Evolutionary conservation across 2,797 vertebrate genomes (phyloP).

Genomic region (Jordanella pulchra): DNA sequence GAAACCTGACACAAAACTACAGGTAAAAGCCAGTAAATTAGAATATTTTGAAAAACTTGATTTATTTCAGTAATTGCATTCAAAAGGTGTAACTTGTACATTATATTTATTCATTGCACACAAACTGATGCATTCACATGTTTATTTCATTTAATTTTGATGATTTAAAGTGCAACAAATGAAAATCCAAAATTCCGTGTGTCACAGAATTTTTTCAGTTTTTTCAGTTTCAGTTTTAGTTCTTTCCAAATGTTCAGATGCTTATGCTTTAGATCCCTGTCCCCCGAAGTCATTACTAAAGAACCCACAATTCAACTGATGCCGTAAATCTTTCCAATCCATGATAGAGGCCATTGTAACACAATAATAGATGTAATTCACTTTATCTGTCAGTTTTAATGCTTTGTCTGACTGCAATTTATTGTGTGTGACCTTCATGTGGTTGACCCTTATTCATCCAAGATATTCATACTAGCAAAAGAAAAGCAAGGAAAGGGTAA

Average conservation of each 20-base stretch:
- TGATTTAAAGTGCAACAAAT: too few relatives aligned
- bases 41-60: neutral
- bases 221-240: neutral
- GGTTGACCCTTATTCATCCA: neutral
- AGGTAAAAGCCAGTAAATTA: too few relatives aligned
- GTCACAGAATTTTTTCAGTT: too few relatives aligned
- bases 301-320: neutral
- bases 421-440: constrained; percentile 7
- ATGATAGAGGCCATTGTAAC: constrained; percentile 8
- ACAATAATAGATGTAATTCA: constrained; percentile 12
- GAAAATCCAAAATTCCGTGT: too few relatives aligned
- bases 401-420: neutral
- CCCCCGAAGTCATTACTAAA: neutral
- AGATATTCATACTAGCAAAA: neutral
- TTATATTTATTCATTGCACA: too few relatives aligned
- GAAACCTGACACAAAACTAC: too few relatives aligned
- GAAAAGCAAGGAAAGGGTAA: neutral
- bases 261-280: neutral
- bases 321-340: neutral
- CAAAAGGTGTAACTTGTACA: too few relatives aligned
- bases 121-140: too few relatives aligned
- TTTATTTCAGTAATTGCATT: too few relatives aligned
- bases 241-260: neutral
- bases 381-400: neutral
- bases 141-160: too few relatives aligned